These are phyloP conservation scores for Podargus strigoides DNA, from an alignment of 2,797 vertebrate species.

Conservation along the genomic window DNA sequence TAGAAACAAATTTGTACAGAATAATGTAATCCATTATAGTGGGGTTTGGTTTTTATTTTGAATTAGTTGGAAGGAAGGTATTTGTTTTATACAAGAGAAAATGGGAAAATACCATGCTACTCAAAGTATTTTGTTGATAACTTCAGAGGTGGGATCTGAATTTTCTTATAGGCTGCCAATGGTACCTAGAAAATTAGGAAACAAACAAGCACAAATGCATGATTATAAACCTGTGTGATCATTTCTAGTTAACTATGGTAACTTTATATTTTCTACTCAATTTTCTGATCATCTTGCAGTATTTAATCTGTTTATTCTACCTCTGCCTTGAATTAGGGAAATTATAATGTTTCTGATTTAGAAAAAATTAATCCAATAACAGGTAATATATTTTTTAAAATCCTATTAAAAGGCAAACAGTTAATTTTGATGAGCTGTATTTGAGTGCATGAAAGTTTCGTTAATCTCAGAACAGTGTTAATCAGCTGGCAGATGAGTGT, in stretches of 20 bases:
- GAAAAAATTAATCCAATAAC: background rate
- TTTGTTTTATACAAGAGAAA: background rate
- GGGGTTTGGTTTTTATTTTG: background rate
- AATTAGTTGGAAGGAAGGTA: background rate
- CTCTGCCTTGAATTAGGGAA: background rate
- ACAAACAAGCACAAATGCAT: background rate
- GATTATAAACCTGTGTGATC: background rate
- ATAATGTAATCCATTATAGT: background rate
- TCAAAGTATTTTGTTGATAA: background rate
- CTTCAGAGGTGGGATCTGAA: background rate
- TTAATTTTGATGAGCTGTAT: background rate
- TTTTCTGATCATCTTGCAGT: background rate
- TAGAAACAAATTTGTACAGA: background rate
- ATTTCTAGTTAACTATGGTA: background rate
- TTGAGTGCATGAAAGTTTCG: background rate
- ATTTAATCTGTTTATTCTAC: background rate
- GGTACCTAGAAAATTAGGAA: background rate
- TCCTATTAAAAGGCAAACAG: background rate
- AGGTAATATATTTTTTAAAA: background rate
- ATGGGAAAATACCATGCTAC: background rate
- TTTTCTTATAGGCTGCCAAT: background rate
- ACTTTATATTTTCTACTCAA: background rate
- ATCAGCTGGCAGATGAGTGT: background rate
- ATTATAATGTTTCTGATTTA: background rate
- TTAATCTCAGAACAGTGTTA: background rate